Conservation (phyloP, 64 coral and sea anemone species). For the Dendrophyllia cribrosa region DNA sequence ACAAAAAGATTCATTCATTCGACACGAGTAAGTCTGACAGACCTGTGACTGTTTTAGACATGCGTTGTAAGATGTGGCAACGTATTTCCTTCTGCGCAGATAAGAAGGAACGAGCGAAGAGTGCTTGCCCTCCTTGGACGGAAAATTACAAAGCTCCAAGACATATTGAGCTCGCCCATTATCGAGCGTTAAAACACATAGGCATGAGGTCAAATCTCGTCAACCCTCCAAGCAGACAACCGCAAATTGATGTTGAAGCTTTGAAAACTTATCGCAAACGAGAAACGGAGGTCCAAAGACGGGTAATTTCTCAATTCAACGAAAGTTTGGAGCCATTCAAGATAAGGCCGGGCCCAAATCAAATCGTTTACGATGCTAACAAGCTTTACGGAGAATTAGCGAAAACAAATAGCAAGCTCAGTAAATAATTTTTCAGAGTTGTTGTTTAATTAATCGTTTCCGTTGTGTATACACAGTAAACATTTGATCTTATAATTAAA, state of each 20-base stretch:
- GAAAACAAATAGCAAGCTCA: not conserved
- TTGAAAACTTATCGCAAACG: constrained; percentile 62
- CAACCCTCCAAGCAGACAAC: constrained; percentile 59
- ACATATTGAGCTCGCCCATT: constrained; percentile 63
- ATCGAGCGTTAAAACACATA: constrained; percentile 62
- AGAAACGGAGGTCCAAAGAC: constrained; percentile 63
- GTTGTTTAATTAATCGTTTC: not conserved
- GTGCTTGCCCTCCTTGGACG: constrained; percentile 71
- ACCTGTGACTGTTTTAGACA: constrained; percentile 64
- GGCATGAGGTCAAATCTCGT: constrained; percentile 72
- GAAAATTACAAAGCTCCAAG: constrained; percentile 29
- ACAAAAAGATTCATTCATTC: constrained; percentile 85
- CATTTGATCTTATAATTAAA: too few relatives aligned
- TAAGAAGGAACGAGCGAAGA: constrained; percentile 61
- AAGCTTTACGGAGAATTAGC: constrained; percentile 57
- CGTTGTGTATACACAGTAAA: too few relatives aligned
- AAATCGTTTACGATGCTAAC: constrained; percentile 72
- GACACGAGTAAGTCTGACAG: constrained; percentile 28
- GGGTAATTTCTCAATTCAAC: constrained; percentile 65
- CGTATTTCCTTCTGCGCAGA: constrained; percentile 65
- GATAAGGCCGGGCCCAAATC: constrained; percentile 71
- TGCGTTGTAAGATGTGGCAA: constrained; percentile 82
- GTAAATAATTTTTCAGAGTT: not conserved
- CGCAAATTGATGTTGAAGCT: constrained; percentile 68
- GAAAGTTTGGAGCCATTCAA: constrained; percentile 69